phyloP scores from a whole-genome alignment of 1,140 invertebrate genomes.

The Idris sp. region DNA sequence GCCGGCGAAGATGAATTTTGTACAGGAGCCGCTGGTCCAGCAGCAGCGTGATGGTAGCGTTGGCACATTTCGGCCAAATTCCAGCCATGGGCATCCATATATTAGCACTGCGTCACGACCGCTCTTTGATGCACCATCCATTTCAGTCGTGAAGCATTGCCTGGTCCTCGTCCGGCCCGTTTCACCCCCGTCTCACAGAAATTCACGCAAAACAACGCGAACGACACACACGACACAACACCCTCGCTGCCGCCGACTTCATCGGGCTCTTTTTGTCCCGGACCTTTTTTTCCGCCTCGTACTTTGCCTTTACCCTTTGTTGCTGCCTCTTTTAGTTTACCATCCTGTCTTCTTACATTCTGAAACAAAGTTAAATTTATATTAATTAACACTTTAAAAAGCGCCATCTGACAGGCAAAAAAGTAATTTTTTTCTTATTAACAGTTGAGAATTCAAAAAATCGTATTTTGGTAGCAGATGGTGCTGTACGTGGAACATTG shows the following conservation, averaged over 20 bases:
- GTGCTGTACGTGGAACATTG: too few species aligned
- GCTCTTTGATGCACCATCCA: conserved; percentile 75
- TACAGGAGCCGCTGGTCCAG: conserved; percentile 68
- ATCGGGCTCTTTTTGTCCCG: conserved; percentile 52
- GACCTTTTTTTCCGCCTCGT: conserved; percentile 6
- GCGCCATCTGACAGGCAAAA: too few species aligned
- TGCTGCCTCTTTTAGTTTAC: conserved; percentile 22
- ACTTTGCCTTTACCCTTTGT: not conserved
- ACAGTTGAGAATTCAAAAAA: too few species aligned
- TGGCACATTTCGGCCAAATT: conserved; percentile 79
- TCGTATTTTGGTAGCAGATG: too few species aligned
- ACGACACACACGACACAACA: conserved; percentile 61
- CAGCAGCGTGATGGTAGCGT: conserved; percentile 78
- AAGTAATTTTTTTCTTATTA: too few species aligned
- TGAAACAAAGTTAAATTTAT: conserved; percentile 47
- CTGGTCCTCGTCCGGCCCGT: conserved; percentile 41
- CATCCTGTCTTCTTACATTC: conserved; percentile 39
- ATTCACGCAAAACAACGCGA: conserved; percentile 58
- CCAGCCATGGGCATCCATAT: conserved; percentile 79
- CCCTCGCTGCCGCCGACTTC: conserved; percentile 50
- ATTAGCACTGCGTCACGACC: conserved; percentile 74
- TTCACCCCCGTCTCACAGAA: conserved; percentile 53
- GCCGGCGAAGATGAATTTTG: conserved; percentile 73
- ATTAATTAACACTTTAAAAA: conserved; percentile 41
- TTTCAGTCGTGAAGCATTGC: conserved; percentile 73